A percentile compares a stretch with the other conserved stretches of the same genome.
These are phyloP conservation scores for Patagioenas fasciata DNA, from an alignment of 2,113 vertebrate genomes.

Conservation along the genomic window DNA sequence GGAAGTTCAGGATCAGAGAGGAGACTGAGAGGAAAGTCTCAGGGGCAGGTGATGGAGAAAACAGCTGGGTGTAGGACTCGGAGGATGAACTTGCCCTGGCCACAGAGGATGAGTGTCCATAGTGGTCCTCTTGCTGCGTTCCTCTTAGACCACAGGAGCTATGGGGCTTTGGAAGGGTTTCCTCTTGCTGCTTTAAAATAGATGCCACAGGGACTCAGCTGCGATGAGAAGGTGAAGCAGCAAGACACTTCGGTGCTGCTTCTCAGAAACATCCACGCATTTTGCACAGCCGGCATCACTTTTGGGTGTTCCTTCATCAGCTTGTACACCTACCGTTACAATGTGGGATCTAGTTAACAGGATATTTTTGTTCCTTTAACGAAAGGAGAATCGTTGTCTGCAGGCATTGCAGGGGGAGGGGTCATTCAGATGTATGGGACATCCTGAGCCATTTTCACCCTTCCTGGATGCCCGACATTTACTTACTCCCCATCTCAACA, in stretches of 20 bases:
- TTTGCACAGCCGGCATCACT: not conserved
- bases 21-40: not conserved
- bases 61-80: accelerated
- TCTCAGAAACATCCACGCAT: not conserved
- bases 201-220: accelerated
- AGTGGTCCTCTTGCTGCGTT: not conserved
- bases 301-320: not conserved
- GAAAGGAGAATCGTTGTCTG: not conserved
- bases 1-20: not conserved
- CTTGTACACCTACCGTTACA: accelerated
- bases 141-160: not conserved
- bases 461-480: not conserved
- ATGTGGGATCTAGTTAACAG: not conserved
- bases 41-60: not conserved
- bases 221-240: not conserved
- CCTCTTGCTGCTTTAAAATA: not conserved
- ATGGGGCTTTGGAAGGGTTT: not conserved
- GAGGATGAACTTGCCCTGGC: not conserved
- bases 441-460: not conserved
- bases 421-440: not conserved
- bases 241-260: not conserved
- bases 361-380: not conserved
- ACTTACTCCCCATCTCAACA: not conserved
- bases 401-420: not conserved
- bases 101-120: accelerated